phyloP scores from a whole-genome alignment of 2,888 invertebrate genomes.

The Patella pellucida region DNA sequence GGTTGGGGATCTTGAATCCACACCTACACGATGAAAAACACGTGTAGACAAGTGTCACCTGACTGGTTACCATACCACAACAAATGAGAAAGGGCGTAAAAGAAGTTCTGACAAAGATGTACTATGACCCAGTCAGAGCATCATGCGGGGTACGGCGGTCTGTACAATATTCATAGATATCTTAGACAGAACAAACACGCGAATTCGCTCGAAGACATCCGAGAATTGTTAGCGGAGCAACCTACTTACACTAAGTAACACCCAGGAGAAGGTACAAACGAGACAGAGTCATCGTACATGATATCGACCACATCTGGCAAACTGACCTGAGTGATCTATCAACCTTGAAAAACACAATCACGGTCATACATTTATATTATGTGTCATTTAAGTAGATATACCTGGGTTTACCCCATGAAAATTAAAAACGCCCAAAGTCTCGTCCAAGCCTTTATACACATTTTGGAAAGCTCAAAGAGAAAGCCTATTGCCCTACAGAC shows the following conservation, averaged over 20 bases:
- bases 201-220: not conserved
- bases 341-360: conserved; percentile 35
- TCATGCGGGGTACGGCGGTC: not conserved
- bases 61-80: no score
- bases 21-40: no score
- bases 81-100: no score
- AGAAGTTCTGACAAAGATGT: no score
- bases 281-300: conserved; percentile 33
- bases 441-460: conserved; percentile 32
- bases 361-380: conserved; percentile 41
- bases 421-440: conserved; percentile 38
- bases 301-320: conserved; percentile 48
- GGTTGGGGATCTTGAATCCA: no score
- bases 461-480: conserved; percentile 26
- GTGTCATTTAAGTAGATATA: conserved; percentile 42
- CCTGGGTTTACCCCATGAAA: conserved; percentile 44
- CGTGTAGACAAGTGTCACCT: no score
- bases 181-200: not conserved
- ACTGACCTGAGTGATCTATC: conserved; percentile 32
- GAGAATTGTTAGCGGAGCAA: not conserved
- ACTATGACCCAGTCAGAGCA: not conserved
- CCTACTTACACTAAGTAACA: not conserved
- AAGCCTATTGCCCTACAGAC: conserved; percentile 37
- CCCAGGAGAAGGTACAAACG: conserved; percentile 13
- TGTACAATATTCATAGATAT: not conserved